A percentile compares a stretch with the other conserved stretches of the same genome.
These are phyloP conservation scores for Aethina tumida DNA, from an alignment of 1,140 invertebrate genomes.

Conservation along the genomic window DNA sequence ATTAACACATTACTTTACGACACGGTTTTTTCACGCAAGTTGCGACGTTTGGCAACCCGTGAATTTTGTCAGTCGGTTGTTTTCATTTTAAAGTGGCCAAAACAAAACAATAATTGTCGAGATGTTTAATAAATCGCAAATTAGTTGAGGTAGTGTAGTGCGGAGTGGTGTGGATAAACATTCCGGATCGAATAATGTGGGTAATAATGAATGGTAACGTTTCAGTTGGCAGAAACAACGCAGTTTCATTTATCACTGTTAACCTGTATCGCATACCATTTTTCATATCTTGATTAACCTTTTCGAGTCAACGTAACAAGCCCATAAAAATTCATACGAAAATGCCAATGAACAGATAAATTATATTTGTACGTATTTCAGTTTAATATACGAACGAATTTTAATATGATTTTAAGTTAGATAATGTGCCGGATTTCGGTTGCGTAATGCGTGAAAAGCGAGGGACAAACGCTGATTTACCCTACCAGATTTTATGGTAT, in stretches of 20 bases:
- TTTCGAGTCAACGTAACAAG: slow-evolving; percentile 2
- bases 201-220: too few species aligned
- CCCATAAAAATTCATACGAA: slow-evolving; percentile 6
- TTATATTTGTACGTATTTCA: slow-evolving; percentile 1
- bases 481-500: background rate
- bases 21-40: too few species aligned
- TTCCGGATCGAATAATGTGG: too few species aligned
- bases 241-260: slow-evolving; percentile 5
- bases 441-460: background rate
- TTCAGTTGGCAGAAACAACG: too few species aligned
- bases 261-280: slow-evolving; percentile 7
- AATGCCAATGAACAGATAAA: slow-evolving; percentile 6
- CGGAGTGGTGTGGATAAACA: too few species aligned
- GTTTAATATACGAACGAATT: slow-evolving; percentile 8
- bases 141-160: too few species aligned
- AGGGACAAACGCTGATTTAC: background rate
- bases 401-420: slow-evolving; percentile 5
- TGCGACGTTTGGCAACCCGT: too few species aligned
- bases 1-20: too few species aligned
- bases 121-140: too few species aligned
- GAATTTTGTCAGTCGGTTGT: too few species aligned
- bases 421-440: background rate
- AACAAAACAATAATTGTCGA: too few species aligned
- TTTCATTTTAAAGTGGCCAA: too few species aligned
- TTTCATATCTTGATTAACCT: slow-evolving; percentile 11